Evolutionary conservation across 92 coral and sea anemone genomes (phyloP).

Genomic region (Anthopleura xanthogrammica): DNA sequence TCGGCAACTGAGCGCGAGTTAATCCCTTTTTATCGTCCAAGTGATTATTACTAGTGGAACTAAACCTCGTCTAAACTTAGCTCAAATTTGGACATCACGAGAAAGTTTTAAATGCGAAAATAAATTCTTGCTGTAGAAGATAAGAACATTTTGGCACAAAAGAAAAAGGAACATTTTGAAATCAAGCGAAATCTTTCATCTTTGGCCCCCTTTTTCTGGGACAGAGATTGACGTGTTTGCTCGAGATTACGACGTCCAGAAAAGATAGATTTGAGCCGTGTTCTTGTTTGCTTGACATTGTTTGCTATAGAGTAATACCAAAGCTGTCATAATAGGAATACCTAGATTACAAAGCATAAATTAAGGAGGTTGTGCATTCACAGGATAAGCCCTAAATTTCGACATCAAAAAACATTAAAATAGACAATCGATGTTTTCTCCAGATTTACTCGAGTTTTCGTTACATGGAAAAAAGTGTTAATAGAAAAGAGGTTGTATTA

Average conservation of each 20-base stretch:
- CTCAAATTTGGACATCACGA: neutral
- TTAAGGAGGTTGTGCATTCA: no score
- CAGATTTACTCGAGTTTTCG: neutral
- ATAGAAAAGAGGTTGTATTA: neutral
- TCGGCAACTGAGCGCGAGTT: neutral
- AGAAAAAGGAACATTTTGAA: neutral
- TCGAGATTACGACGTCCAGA: no score
- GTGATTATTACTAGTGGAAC: neutral
- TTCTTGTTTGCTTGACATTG: no score
- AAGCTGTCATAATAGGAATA: no score
- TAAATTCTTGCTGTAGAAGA: neutral
- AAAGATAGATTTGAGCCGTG: no score
- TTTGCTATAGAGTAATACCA: no score
- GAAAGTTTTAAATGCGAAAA: neutral
- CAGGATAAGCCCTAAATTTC: no score
- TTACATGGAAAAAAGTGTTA: constrained; percentile 3
- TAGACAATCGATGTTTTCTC: neutral
- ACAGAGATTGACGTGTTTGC: no score
- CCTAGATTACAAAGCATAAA: no score
- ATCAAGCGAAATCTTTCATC: no score
- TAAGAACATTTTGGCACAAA: neutral
- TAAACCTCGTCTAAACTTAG: neutral
- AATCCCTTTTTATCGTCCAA: neutral
- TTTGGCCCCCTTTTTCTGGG: no score
- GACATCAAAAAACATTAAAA: no score